phyloP scores from a whole-genome alignment of 1,140 invertebrate species.

The Patella vulgata region DNA sequence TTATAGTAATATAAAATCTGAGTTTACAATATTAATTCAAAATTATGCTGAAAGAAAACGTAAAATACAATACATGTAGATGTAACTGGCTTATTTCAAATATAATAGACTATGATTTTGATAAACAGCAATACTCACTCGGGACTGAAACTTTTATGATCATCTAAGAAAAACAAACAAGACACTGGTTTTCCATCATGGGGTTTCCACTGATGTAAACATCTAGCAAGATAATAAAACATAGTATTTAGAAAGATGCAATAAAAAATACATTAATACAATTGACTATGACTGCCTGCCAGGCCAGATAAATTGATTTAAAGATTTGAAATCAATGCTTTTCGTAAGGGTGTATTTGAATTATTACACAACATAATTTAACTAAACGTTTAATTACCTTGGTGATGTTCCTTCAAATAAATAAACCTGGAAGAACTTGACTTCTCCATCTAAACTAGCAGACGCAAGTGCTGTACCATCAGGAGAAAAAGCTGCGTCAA shows the following conservation, averaged over 20 bases:
- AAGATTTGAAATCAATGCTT: too few species aligned
- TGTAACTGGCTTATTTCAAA: too few species aligned
- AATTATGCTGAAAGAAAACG: slow-evolving; percentile 8
- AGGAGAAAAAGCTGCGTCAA: slow-evolving; percentile 89
- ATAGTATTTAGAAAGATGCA: not conserved
- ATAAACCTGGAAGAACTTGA: slow-evolving; percentile 89
- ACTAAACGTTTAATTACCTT: slow-evolving; percentile 40
- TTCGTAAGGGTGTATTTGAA: not conserved
- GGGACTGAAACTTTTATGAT: slow-evolving; percentile 82
- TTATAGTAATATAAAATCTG: too few species aligned
- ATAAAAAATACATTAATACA: not conserved
- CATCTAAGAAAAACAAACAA: slow-evolving; percentile 90
- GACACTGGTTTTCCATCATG: slow-evolving; percentile 86
- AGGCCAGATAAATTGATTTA: too few species aligned
- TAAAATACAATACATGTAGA: too few species aligned
- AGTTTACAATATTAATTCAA: too few species aligned
- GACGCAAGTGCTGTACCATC: slow-evolving; percentile 93
- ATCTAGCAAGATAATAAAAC: slow-evolving; percentile 66
- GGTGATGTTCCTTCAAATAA: slow-evolving; percentile 66
- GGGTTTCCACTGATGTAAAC: slow-evolving; percentile 90
- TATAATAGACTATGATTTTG: too few species aligned
- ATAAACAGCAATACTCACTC: slow-evolving; percentile 86
- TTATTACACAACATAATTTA: not conserved
- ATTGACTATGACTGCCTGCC: too few species aligned
- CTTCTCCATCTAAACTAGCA: slow-evolving; percentile 84